Evolutionary conservation across 2,113 vertebrate genomes (phyloP), one percentile per base, ranked within the genome.

Genomic region (Osmerus mordax): DNA sequence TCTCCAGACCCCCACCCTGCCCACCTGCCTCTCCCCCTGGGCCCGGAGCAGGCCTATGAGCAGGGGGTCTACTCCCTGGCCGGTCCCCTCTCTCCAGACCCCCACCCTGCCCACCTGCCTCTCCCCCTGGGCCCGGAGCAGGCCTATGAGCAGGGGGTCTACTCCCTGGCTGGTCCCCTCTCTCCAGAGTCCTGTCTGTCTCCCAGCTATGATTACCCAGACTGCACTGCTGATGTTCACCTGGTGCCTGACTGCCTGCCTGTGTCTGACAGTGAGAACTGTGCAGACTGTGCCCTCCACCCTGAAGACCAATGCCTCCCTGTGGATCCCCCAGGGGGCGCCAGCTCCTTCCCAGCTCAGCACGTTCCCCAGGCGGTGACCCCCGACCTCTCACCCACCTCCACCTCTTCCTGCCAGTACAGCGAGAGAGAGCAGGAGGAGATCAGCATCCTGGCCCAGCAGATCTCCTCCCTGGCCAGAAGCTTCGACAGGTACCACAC

Each of bases 381-480:
- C 12, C 77, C 87, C 6, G 71, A 25, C 60, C 77, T 78, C 5
- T 89, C 82, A 3, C 79, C 86, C 0, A 51, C 59, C 0, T 56
- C 77, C 0, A 58, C 70, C 3, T 72, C 70, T 32, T 32, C 58
- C 0, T 72, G 72, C 41, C 80, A 58, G 8, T 92, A 88, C 81
- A 82, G 70, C 0, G 88, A 89, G 75, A 53, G 51, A 61, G 89
- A 92, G 21, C 86, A 77, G 60, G 84, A 14, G 0, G 90, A 92
- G 78, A 91, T 93, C 79, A 90, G 89, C n/a, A 78, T 91, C 3
- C 79, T 95, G 71, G 93, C 94, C 12, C 84, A 86, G 25, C 93
- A 95, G 87, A 93, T 95, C 76, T 92, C 90, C 52, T 92, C 91
- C 0, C 74, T 95, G 70, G 91, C 92, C 55, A 91, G 86, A 78